These are phyloP conservation scores for Ataeniobius toweri DNA, from an alignment of 2,797 vertebrate genomes.

Conservation along the genomic window DNA sequence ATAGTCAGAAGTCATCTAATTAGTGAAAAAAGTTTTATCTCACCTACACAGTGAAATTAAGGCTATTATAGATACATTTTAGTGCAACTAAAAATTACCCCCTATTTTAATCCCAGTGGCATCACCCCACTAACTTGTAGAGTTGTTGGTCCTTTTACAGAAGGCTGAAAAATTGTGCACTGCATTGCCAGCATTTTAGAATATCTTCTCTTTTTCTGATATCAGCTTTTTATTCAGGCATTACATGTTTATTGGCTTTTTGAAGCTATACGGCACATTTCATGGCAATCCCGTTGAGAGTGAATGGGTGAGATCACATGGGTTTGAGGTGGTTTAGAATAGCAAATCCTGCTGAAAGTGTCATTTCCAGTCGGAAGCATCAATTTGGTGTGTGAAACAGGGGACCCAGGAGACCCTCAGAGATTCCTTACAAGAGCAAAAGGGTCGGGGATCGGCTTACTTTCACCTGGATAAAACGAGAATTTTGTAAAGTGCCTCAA, in stretches of 20 bases:
- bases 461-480: conserved; percentile 77
- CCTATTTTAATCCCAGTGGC: conserved; percentile 51
- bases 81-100: conserved; percentile 52
- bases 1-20: conserved; percentile 2
- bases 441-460: conserved; percentile 76
- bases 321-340: conserved; percentile 85
- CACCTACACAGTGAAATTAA: conserved; percentile 40
- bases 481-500: conserved; percentile 67
- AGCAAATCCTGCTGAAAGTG: conserved; percentile 86
- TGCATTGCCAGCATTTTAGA: conserved; percentile 74
- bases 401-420: conserved; percentile 76
- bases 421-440: conserved; percentile 80
- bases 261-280: conserved; percentile 76
- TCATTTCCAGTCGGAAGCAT: conserved; percentile 83
- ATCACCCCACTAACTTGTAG: conserved; percentile 49
- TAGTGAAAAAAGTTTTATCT: neutral
- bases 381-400: conserved; percentile 81
- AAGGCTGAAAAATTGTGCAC: conserved; percentile 53
- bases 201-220: conserved; percentile 47
- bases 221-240: conserved; percentile 72
- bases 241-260: conserved; percentile 75
- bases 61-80: conserved; percentile 71
- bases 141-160: conserved; percentile 67
- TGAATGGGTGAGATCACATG: conserved; percentile 80
- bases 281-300: conserved; percentile 79